Percentiles rank a stretch among this genome's conserved stretches.
These are phyloP conservation scores for Brachirus orientalis DNA, from an alignment of 2,113 vertebrate species.

Conservation along the genomic window DNA sequence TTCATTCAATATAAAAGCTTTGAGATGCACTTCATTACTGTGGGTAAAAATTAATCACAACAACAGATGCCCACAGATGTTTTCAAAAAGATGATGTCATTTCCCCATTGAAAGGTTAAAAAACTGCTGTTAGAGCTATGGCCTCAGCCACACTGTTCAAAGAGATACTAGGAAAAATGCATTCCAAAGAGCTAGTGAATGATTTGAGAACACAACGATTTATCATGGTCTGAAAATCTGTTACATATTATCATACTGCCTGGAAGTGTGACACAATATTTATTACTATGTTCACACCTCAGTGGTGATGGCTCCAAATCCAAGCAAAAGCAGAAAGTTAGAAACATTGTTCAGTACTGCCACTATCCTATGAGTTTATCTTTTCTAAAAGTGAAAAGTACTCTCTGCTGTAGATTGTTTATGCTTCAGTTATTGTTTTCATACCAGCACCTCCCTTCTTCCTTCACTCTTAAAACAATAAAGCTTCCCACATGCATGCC, in stretches of 20 bases:
- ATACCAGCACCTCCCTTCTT: slow-evolving; percentile 17
- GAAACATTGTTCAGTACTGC: neutral
- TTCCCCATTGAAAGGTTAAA: slow-evolving; percentile 30
- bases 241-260: slow-evolving; percentile 69
- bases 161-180: slow-evolving; percentile 25
- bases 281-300: slow-evolving; percentile 12
- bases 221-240: slow-evolving; percentile 51
- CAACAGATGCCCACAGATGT: neutral
- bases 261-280: slow-evolving; percentile 39
- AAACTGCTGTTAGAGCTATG: neutral
- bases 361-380: neutral
- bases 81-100: slow-evolving; percentile 25
- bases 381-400: neutral
- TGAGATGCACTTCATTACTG: neutral
- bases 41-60: neutral
- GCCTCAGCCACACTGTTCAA: slow-evolving; percentile 20
- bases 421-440: slow-evolving; percentile 17
- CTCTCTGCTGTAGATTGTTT: neutral
- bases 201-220: slow-evolving; percentile 64
- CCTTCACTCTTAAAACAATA: slow-evolving; percentile 13
- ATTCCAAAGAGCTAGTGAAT: slow-evolving; percentile 64
- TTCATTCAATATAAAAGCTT: neutral
- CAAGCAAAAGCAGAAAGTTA: neutral
- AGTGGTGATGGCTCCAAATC: neutral
- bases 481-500: slow-evolving; percentile 30